Percentiles rank a stretch among this genome's conserved stretches.
Conservation (phyloP, 1,140 invertebrate species). For the Lucilia sericata region DNA sequence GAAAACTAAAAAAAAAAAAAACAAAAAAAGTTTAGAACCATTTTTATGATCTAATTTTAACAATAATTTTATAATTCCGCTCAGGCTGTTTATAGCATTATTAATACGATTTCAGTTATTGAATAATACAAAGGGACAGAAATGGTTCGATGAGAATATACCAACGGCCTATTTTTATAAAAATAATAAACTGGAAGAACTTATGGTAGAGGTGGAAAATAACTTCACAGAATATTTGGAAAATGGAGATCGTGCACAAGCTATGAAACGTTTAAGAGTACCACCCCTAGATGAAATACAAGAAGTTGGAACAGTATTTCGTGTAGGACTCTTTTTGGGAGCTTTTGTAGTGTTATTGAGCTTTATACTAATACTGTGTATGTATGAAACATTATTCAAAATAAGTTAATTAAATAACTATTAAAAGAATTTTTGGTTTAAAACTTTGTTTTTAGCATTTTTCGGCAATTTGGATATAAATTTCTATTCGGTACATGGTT, state of each 20-base stretch:
- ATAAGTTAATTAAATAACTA: no score
- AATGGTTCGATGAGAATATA: slow-evolving; percentile 37
- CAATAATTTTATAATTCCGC: no score
- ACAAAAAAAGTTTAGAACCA: no score
- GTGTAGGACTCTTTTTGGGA: slow-evolving; percentile 75
- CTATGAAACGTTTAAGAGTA: slow-evolving; percentile 80
- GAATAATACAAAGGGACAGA: slow-evolving; percentile 24
- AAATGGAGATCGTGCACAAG: slow-evolving; percentile 75
- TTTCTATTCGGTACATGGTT: background rate
- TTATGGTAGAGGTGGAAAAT: slow-evolving; percentile 79
- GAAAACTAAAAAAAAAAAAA: no score
- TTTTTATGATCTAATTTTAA: no score
- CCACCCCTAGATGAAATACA: slow-evolving; percentile 78
- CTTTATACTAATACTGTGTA: background rate
- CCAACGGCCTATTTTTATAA: slow-evolving; percentile 39
- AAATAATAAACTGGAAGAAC: slow-evolving; percentile 40
- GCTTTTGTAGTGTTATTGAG: slow-evolving; percentile 73
- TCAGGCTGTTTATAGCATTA: no score
- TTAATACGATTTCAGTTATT: slow-evolving; percentile 1
- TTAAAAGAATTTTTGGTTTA: background rate
- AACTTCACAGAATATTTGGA: slow-evolving; percentile 76
- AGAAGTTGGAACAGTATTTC: slow-evolving; percentile 75
- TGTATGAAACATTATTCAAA: no score
- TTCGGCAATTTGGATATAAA: background rate
- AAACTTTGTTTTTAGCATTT: background rate